phyloP scores from a whole-genome alignment of 2,797 vertebrate species.

The Siniperca scherzeri region DNA sequence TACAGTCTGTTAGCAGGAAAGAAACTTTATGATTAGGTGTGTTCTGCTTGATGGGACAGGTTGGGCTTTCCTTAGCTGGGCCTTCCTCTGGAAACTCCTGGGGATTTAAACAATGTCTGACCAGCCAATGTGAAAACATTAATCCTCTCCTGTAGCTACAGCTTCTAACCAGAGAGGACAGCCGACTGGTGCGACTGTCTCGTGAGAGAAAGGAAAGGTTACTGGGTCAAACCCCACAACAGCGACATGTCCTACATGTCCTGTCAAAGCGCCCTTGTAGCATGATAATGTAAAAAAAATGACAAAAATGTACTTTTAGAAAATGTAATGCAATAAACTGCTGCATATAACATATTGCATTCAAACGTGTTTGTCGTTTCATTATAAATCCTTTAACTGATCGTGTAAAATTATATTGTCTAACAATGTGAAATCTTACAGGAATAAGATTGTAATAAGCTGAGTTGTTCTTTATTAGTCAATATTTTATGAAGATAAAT shows the following conservation, averaged over 20 bases:
- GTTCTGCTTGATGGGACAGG: constrained; percentile 55
- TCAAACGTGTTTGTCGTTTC: not conserved
- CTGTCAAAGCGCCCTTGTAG: not conserved
- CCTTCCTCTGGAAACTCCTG: constrained; percentile 45
- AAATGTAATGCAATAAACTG: not conserved
- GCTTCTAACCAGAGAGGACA: constrained; percentile 39
- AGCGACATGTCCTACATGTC: not conserved
- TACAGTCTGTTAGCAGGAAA: constrained; percentile 18
- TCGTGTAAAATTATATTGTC: not conserved
- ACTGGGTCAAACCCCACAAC: constrained; percentile 29
- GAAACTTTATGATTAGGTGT: constrained; percentile 24
- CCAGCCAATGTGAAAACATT: constrained; percentile 45
- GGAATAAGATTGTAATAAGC: not conserved
- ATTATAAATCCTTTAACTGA: not conserved
- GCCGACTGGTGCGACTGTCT: constrained; percentile 38
- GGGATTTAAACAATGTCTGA: constrained; percentile 50
- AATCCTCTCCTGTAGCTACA: constrained; percentile 52
- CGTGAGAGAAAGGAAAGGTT: constrained; percentile 42
- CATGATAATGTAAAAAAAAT: not conserved
- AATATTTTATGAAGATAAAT: not conserved
- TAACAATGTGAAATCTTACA: not conserved
- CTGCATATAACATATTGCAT: not conserved
- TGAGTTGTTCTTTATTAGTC: not conserved
- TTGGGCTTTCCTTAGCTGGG: constrained; percentile 27
- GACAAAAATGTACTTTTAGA: not conserved